phyloP scores from a whole-genome alignment of 2,797 vertebrate genomes.

The Micrastur ruficollis region DNA sequence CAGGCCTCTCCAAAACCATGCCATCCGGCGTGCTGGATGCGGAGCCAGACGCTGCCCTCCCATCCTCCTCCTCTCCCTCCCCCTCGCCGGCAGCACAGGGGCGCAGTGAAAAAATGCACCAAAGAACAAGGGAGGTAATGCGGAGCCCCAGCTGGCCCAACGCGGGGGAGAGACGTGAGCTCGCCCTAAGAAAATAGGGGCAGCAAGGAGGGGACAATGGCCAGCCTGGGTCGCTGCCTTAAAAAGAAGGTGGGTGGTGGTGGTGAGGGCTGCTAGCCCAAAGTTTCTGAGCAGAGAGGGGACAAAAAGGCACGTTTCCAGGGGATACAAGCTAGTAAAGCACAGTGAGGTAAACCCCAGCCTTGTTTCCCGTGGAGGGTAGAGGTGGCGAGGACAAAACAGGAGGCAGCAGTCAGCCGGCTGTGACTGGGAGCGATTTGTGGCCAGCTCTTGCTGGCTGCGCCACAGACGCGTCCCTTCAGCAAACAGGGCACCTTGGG shows the following conservation, averaged over 20 bases:
- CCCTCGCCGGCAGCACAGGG: constrained; percentile 24
- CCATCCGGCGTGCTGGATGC: constrained; percentile 67
- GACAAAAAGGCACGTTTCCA: not conserved
- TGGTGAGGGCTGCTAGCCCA: not conserved
- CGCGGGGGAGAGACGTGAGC: not conserved
- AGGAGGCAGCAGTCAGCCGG: constrained; percentile 19
- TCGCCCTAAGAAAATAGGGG: not conserved
- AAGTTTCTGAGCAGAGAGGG: not conserved
- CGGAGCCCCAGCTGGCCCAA: not conserved
- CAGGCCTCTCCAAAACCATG: constrained; percentile 73
- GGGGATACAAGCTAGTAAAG: not conserved
- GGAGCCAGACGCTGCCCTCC: constrained; percentile 27
- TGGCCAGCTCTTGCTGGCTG: not conserved
- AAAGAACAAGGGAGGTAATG: constrained; percentile 30
- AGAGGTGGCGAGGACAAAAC: not conserved
- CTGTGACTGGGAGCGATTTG: not conserved
- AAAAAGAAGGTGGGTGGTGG: not conserved
- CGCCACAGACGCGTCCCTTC: not conserved
- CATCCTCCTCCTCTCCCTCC: constrained; percentile 17
- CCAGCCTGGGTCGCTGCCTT: not conserved
- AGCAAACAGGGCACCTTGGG: not conserved
- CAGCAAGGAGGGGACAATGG: not conserved
- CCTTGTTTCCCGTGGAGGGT: not conserved
- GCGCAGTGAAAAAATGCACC: constrained; percentile 44
- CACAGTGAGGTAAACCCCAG: not conserved